These are phyloP conservation scores for Oryzias javanicus DNA, from an alignment of 2,113 vertebrate species.

Conservation along the genomic window DNA sequence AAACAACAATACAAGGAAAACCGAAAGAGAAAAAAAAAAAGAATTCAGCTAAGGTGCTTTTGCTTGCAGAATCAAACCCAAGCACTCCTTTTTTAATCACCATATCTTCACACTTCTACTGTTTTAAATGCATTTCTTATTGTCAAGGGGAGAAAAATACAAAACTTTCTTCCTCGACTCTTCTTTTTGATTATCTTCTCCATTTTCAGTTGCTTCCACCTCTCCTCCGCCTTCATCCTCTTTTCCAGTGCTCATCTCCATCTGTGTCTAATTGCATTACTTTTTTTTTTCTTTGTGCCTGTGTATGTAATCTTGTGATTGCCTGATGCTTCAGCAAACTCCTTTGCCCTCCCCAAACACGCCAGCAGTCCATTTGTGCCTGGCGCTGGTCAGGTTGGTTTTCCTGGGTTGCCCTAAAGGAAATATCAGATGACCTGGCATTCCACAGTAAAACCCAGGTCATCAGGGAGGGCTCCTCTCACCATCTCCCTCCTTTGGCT, in stretches of 20 bases:
- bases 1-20: conserved; percentile 61
- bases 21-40: conserved; percentile 43
- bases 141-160: conserved; percentile 50
- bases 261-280: conserved; percentile 74
- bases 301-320: conserved; percentile 62
- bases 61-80: conserved; percentile 59
- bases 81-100: conserved; percentile 64
- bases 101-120: conserved; percentile 53
- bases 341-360: conserved; percentile 32
- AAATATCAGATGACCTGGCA: conserved; percentile 80
- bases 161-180: conserved; percentile 35
- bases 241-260: conserved; percentile 38
- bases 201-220: conserved; percentile 34
- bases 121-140: conserved; percentile 67
- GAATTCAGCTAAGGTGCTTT: conserved; percentile 54
- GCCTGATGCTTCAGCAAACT: conserved; percentile 33
- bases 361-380: conserved; percentile 69
- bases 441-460: conserved; percentile 68
- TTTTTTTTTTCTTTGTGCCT: conserved; percentile 35
- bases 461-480: conserved; percentile 70
- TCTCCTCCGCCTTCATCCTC: conserved; percentile 5
- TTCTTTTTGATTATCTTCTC: conserved; percentile 43
- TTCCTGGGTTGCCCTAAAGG: conserved; percentile 77
- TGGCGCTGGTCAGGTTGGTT: conserved; percentile 67
- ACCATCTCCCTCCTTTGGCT: conserved; percentile 36